These are phyloP conservation scores for Corbicula japonica DNA, from an alignment of 2,888 invertebrate species.

Conservation along the genomic window DNA sequence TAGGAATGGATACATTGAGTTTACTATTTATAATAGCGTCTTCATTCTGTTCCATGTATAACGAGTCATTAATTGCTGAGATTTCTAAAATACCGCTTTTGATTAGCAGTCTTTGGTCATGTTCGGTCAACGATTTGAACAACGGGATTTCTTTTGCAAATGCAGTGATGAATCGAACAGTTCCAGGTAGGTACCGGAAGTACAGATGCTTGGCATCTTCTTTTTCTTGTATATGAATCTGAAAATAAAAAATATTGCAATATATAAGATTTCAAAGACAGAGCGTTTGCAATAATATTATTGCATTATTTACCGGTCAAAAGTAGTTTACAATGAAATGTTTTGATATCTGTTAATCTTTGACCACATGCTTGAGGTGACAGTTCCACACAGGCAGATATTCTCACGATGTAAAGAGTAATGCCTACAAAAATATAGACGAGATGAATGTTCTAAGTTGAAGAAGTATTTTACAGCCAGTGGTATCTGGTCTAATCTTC, in stretches of 20 bases:
- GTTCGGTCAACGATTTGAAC: conserved; percentile 75
- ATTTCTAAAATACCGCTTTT: conserved; percentile 80
- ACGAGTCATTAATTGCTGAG: conserved; percentile 73
- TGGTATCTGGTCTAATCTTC: too few relatives aligned
- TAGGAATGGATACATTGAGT: conserved; percentile 64
- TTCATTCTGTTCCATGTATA: conserved; percentile 63
- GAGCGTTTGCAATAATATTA: too few relatives aligned
- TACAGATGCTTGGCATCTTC: conserved; percentile 71
- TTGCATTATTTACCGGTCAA: too few relatives aligned
- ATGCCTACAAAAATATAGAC: too few relatives aligned
- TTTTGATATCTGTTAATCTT: too few relatives aligned
- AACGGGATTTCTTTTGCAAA: conserved; percentile 81
- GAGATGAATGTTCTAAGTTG: too few relatives aligned
- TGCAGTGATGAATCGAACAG: conserved; percentile 78
- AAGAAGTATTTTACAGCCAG: too few relatives aligned
- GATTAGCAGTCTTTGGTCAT: conserved; percentile 79
- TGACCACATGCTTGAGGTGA: too few relatives aligned
- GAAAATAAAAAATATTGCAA: conserved; percentile 45
- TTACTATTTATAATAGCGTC: conserved; percentile 68
- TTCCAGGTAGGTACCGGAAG: conserved; percentile 77
- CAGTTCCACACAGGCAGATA: too few relatives aligned
- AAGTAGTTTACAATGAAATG: too few relatives aligned
- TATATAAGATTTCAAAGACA: too few relatives aligned
- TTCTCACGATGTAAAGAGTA: too few relatives aligned
- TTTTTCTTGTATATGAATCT: conserved; percentile 46